Conservation (phyloP, 2,113 vertebrate species). For the Tragulus kanchil region DNA sequence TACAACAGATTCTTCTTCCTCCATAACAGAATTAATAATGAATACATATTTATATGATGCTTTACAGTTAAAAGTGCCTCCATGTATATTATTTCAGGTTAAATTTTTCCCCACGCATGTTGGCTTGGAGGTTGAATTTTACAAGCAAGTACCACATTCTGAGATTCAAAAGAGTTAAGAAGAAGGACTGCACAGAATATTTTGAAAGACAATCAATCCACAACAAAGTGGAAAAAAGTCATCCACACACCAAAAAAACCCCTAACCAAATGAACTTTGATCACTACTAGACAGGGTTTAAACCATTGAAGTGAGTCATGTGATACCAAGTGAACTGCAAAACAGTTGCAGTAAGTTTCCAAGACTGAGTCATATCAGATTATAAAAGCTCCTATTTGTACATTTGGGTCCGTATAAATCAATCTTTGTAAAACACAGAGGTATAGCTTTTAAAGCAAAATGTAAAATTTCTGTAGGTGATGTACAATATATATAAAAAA, state of each 20-base stretch:
- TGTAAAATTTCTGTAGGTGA: conserved; percentile 32
- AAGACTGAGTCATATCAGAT: conserved; percentile 85
- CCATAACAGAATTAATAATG: conserved; percentile 50
- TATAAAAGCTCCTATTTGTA: conserved; percentile 76
- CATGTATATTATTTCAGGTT: conserved; percentile 56
- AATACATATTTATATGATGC: background rate
- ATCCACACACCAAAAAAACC: conserved; percentile 78
- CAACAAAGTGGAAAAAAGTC: conserved; percentile 86
- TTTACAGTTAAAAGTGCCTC: conserved; percentile 52
- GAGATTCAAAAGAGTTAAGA: conserved; percentile 79
- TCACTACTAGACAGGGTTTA: conserved; percentile 79
- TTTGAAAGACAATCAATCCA: conserved; percentile 84
- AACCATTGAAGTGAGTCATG: conserved; percentile 76
- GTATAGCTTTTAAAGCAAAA: conserved; percentile 41
- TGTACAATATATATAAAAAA: conserved; percentile 18
- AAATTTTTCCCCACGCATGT: background rate
- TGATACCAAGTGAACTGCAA: conserved; percentile 80
- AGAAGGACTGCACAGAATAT: conserved; percentile 77
- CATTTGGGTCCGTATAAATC: conserved; percentile 65
- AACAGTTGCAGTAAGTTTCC: conserved; percentile 86
- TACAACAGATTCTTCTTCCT: background rate
- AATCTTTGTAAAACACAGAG: conserved; percentile 68
- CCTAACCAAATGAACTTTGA: conserved; percentile 84
- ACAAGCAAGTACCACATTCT: conserved; percentile 64
- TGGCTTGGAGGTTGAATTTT: conserved; percentile 55